These are phyloP conservation scores for Athalia circularis DNA, from an alignment of 2,888 invertebrate genomes.

Conservation along the genomic window DNA sequence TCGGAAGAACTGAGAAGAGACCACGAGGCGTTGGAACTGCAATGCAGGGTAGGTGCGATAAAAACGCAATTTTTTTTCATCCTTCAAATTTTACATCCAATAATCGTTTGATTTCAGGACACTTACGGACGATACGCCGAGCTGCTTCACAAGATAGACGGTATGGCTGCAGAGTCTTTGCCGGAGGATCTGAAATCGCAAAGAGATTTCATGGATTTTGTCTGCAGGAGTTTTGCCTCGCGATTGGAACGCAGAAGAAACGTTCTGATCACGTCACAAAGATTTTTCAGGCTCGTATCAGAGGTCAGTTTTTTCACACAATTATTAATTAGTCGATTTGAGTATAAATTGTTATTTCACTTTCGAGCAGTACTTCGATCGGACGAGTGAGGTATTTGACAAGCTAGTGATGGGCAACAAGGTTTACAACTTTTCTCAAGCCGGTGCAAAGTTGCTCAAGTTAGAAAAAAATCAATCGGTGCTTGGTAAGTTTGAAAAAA, in stretches of 20 bases:
- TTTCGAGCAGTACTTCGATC: conserved; percentile 77
- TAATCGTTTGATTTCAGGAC: conserved; percentile 74
- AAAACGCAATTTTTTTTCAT: background rate
- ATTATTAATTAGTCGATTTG: background rate
- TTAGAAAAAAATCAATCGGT: conserved; percentile 79
- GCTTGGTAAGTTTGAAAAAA: conserved; percentile 75
- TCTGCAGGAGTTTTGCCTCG: conserved; percentile 85
- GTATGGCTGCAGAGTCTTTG: conserved; percentile 74
- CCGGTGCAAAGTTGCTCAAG: conserved; percentile 77
- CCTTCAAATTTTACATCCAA: background rate
- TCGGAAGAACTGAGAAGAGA: conserved; percentile 84
- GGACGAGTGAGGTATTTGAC: conserved; percentile 82
- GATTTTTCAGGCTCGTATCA: conserved; percentile 85
- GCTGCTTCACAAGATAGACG: conserved; percentile 83
- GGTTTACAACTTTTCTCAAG: conserved; percentile 77
- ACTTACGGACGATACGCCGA: conserved; percentile 88
- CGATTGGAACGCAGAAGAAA: conserved; percentile 84
- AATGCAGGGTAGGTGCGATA: conserved; percentile 78
- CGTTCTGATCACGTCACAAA: conserved; percentile 83
- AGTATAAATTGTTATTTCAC: conserved; percentile 4
- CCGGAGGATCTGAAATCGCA: conserved; percentile 81
- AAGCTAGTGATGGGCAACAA: conserved; percentile 80
- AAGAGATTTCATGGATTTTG: conserved; percentile 88
- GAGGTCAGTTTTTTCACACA: conserved; percentile 75
- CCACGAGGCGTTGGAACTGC: conserved; percentile 85